These are phyloP conservation scores for Scaptodrosophila latifasciaeformis DNA, from an alignment of 2,888 invertebrate species.

Conservation along the genomic window DNA sequence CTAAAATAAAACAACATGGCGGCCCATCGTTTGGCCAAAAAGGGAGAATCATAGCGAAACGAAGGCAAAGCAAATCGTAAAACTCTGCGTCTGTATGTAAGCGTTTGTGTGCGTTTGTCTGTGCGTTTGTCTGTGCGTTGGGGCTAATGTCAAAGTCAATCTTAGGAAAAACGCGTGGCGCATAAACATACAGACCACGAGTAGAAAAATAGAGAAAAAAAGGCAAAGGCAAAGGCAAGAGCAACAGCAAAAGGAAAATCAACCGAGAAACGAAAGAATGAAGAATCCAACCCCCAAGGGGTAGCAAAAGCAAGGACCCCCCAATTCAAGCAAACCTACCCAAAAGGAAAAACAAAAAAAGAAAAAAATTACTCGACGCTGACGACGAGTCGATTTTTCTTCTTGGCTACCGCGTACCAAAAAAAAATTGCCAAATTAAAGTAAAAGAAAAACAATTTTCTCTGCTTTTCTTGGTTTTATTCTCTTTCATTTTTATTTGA, in stretches of 20 bases:
- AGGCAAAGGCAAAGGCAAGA: constrained; percentile 33
- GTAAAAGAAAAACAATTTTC: constrained; percentile 69
- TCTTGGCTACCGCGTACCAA: constrained; percentile 35
- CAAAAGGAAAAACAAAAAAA: constrained; percentile 28
- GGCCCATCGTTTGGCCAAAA: constrained; percentile 48
- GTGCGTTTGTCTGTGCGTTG: constrained; percentile 36
- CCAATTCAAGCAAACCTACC: not conserved
- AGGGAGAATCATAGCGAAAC: constrained; percentile 55
- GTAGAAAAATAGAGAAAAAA: constrained; percentile 24
- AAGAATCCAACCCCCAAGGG: constrained; percentile 39
- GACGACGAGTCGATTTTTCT: constrained; percentile 68
- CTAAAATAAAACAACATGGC: constrained; percentile 69
- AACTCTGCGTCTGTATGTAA: constrained; percentile 3
- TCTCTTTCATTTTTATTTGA: constrained; percentile 13
- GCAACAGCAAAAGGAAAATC: constrained; percentile 16
- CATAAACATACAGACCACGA: constrained; percentile 55
- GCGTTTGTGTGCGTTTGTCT: constrained; percentile 16
- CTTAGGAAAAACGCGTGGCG: constrained; percentile 69
- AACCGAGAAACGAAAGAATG: constrained; percentile 12
- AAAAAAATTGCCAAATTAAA: constrained; percentile 71
- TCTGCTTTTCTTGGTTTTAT: constrained; percentile 30
- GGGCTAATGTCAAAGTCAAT: constrained; percentile 70
- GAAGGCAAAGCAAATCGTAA: constrained; percentile 11
- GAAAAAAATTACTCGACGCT: constrained; percentile 17
- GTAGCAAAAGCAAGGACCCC: not conserved